Percentiles rank a stretch among this genome's conserved stretches.
These are phyloP conservation scores for Epirrita christyi DNA, from an alignment of 2,888 invertebrate species.

Conservation along the genomic window DNA sequence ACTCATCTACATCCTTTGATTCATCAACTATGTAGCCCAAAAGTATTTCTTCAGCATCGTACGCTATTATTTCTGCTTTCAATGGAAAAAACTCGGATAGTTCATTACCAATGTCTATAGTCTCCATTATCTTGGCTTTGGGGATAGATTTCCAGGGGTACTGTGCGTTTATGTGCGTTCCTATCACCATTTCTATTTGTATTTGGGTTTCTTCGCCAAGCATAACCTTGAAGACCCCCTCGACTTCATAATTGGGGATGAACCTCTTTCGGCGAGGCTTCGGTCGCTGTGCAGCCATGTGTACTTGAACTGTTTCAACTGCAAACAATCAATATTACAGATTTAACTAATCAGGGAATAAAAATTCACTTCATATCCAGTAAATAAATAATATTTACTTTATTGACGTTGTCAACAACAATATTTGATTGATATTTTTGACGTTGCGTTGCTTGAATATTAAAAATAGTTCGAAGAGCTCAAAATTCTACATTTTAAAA, in stretches of 20 bases:
- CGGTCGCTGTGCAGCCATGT: constrained; percentile 42
- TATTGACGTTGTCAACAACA: neutral
- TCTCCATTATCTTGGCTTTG: constrained; percentile 86
- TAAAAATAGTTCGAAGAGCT: neutral
- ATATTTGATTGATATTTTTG: constrained; percentile 6
- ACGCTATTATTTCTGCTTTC: constrained; percentile 65
- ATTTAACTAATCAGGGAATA: neutral
- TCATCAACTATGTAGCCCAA: constrained; percentile 88
- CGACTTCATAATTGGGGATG: constrained; percentile 79
- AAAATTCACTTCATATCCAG: neutral
- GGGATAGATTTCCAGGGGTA: constrained; percentile 89
- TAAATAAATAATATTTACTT: neutral
- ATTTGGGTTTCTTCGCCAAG: constrained; percentile 85
- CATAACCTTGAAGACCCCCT: constrained; percentile 82
- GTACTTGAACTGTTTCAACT: constrained; percentile 49
- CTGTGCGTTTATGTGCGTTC: constrained; percentile 88
- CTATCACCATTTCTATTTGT: constrained; percentile 87
- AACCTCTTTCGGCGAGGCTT: constrained; percentile 72
- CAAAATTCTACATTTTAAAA: no score
- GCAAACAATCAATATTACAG: constrained; percentile 20
- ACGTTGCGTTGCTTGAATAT: neutral
- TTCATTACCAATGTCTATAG: constrained; percentile 84
- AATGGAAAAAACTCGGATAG: constrained; percentile 72
- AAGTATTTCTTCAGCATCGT: constrained; percentile 75
- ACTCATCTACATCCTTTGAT: constrained; percentile 86